Evolutionary conservation across 2,888 invertebrate species (phyloP).

Genomic region (Chaetogeoica ovagalla): DNA sequence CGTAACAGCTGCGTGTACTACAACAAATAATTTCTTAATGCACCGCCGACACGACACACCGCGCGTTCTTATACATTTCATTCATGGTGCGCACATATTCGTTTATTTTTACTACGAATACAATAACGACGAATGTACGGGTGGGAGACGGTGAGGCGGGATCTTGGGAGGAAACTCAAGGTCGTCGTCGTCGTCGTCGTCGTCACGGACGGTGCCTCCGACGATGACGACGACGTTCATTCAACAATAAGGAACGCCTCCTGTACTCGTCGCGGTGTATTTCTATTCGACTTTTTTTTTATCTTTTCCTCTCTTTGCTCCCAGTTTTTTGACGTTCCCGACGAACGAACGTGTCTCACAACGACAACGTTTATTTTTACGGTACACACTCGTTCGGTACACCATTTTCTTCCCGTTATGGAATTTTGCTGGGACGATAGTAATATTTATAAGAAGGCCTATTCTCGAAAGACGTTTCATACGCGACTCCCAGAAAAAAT

Average conservation of each 20-base stretch:
- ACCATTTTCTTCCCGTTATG: not conserved
- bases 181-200: constrained; percentile 37
- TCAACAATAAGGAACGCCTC: constrained; percentile 23
- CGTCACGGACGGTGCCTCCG: constrained; percentile 32
- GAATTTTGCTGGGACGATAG: too few relatives aligned
- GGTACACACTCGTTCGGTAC: too few relatives aligned
- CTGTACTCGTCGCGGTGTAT: not conserved
- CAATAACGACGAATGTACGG: not conserved
- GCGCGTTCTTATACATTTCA: constrained; percentile 19
- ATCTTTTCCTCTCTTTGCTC: not conserved
- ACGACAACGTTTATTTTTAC: too few relatives aligned
- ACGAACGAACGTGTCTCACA: not conserved
- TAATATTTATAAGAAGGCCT: too few relatives aligned
- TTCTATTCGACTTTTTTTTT: not conserved
- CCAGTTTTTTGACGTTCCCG: too few relatives aligned
- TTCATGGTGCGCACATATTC: constrained; percentile 48
- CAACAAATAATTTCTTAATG: constrained; percentile 38
- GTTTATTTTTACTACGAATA: not conserved
- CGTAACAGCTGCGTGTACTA: constrained; percentile 5
- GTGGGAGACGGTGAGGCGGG: constrained; percentile 8
- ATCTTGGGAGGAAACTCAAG: constrained; percentile 52
- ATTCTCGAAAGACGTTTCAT: too few relatives aligned
- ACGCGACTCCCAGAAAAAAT: too few relatives aligned
- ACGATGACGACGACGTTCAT: constrained; percentile 26
- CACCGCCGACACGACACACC: not conserved